Conservation (phyloP, 2,888 invertebrate species). For the Anaspis maculata region DNA sequence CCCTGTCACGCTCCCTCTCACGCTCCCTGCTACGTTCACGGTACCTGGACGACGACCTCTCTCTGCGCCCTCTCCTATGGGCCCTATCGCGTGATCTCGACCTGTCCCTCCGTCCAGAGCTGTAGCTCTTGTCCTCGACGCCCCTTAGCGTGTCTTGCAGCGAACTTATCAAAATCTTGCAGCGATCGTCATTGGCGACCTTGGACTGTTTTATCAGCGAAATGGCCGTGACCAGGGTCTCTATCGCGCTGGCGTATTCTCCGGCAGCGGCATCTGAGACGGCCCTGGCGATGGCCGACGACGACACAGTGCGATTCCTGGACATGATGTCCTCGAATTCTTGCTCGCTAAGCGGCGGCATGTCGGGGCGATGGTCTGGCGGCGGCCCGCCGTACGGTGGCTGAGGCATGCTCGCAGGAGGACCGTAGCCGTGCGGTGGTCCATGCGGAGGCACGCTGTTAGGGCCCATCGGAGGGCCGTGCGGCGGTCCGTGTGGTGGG, state of each 20-base stretch:
- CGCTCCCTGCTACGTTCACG: conserved; percentile 51
- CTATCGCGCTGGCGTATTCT: conserved; percentile 96
- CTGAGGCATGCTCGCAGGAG: conserved; percentile 40
- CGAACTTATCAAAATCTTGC: conserved; percentile 94
- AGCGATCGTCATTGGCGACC: conserved; percentile 91
- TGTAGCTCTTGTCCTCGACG: conserved; percentile 96
- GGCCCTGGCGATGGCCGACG: conserved; percentile 93
- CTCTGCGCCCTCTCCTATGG: conserved; percentile 37
- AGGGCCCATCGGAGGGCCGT: conserved; percentile 59
- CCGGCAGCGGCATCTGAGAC: conserved; percentile 96
- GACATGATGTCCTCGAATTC: conserved; percentile 99
- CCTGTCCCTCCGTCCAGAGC: conserved; percentile 58
- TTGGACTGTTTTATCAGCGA: conserved; percentile 94
- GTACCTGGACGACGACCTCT: conserved; percentile 42
- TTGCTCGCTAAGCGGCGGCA: conserved; percentile 72
- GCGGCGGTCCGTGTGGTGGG: conserved; percentile 53
- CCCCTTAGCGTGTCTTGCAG: conserved; percentile 88
- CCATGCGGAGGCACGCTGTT: conserved; percentile 39
- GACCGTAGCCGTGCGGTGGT: conserved; percentile 50
- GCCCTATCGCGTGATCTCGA: conserved; percentile 39
- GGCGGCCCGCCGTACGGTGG: conserved; percentile 56
- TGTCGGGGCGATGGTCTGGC: conserved; percentile 47
- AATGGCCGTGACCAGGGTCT: conserved; percentile 97
- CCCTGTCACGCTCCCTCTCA: conserved; percentile 46
- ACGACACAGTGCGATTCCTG: conserved; percentile 93